Base-by-base conservation (phyloP, 2,888 invertebrate species). In the Achlya flavicornis region DNA sequence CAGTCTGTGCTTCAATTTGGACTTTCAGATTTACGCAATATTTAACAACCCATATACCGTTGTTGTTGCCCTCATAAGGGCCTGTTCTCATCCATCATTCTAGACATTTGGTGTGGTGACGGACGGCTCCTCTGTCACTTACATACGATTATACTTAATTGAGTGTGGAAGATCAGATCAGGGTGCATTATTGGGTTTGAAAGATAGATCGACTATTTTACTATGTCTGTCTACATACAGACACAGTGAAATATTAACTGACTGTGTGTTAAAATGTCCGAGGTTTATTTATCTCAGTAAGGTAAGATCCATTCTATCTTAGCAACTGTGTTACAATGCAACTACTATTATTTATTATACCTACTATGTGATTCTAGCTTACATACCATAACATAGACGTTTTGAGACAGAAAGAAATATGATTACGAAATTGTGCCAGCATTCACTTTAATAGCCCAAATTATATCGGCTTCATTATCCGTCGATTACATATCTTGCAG, bases 401-500 rank as follows among this genome's bases (percentile, higher is more conserved):
- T 38, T 10, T 12, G 41, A 41, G 41, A 38, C 12, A 41, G 41
- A 38, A 38, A 41, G 41, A 46, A 46, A 53, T n/a, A 19, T 14
- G 53, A 53, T 53, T 53, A 14, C 19, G 10, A 19, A 53, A 53
- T 53, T 53, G 16, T 53, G 7, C 19, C 10, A 53, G 53, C 53
- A 53, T 53, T 53, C 53, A 53, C 53, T 53, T 53, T 53, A 53
- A 53, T 53, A 19, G 19, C 53, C 53, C 53, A 16, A 38, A 16
- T 53, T n/a, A 53, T 53, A 53, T 19, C 53, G 53, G 19, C 53
- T 53, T 53, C 53, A 53, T 53, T 53, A 53, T 53, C 53, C 19
- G 53, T 53, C 53, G 53, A 53, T 19, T 53, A 53, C 53, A 53
- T 53, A 53, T 53, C 53, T 53, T 19, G 19, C 7, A 4, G 53